Evolutionary conservation across 2,113 vertebrate species (phyloP).

Genomic region (Pampusana beccarii): DNA sequence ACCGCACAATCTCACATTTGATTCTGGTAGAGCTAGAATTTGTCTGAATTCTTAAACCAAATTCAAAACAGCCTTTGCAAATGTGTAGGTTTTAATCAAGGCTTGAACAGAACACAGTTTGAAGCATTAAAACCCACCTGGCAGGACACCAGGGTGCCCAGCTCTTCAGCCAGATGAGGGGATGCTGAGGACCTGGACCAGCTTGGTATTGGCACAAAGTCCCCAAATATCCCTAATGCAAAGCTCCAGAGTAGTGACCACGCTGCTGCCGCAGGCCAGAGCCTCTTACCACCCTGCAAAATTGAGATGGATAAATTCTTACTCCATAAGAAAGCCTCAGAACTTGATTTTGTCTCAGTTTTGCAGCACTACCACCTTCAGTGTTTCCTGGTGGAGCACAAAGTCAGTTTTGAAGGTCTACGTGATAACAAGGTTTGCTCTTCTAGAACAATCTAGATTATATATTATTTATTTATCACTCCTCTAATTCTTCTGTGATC

Average conservation of each 20-base stretch:
- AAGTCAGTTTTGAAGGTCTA: neutral
- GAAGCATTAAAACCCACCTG: neutral
- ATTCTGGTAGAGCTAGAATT: neutral
- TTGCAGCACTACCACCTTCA: neutral
- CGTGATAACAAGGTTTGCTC: neutral
- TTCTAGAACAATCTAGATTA: neutral
- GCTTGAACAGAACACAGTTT: neutral
- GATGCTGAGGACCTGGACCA: neutral
- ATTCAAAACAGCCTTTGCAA: neutral
- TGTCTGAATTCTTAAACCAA: neutral
- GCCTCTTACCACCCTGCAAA: neutral
- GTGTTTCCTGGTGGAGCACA: neutral
- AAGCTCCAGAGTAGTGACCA: neutral
- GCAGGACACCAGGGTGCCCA: fast-evolving
- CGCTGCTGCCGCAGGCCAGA: neutral
- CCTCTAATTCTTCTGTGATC: neutral
- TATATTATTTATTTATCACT: neutral
- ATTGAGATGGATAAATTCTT: neutral
- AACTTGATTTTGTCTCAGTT: neutral
- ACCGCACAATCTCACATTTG: neutral
- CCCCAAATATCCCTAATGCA: fast-evolving
- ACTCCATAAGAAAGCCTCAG: neutral
- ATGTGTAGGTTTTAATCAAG: fast-evolving
- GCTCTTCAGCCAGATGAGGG: neutral
- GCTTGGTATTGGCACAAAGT: fast-evolving